Conservation (phyloP, 2,888 invertebrate species). For the Diogma glabrata region DNA sequence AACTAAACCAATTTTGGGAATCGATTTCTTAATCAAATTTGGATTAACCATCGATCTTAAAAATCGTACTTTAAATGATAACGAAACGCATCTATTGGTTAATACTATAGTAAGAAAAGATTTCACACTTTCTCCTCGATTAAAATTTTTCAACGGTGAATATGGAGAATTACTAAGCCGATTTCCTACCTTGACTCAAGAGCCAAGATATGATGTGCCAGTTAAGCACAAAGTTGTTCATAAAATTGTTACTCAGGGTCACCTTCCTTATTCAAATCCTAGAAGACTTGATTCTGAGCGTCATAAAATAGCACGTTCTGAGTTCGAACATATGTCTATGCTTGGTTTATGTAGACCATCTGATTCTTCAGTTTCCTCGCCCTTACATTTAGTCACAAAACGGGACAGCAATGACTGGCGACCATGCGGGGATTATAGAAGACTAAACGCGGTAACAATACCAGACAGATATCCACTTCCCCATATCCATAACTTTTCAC, state of each 20-base stretch:
- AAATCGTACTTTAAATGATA: not conserved
- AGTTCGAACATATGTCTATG: no score
- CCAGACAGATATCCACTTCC: not conserved
- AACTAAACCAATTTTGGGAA: not conserved
- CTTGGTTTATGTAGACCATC: no score
- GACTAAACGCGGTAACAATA: no score
- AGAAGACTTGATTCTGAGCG: not conserved
- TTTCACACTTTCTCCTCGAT: not conserved
- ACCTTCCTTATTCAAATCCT: not conserved
- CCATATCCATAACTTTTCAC: not conserved
- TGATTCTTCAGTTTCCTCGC: not conserved
- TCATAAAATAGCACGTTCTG: not conserved
- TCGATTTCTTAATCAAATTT: not conserved
- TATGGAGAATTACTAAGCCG: not conserved
- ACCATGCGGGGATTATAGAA: no score
- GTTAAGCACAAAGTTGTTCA: not conserved
- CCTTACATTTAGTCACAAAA: not conserved
- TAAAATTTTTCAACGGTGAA: not conserved
- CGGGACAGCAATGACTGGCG: no score
- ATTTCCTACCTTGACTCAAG: not conserved
- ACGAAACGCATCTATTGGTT: not conserved
- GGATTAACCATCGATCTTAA: not conserved
- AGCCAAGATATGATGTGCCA: not conserved
- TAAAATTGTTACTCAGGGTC: slow-evolving; percentile 20
- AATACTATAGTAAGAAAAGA: not conserved